These are phyloP conservation scores for Steinernema khuongi DNA, from an alignment of 1,140 invertebrate species.

Conservation along the genomic window DNA sequence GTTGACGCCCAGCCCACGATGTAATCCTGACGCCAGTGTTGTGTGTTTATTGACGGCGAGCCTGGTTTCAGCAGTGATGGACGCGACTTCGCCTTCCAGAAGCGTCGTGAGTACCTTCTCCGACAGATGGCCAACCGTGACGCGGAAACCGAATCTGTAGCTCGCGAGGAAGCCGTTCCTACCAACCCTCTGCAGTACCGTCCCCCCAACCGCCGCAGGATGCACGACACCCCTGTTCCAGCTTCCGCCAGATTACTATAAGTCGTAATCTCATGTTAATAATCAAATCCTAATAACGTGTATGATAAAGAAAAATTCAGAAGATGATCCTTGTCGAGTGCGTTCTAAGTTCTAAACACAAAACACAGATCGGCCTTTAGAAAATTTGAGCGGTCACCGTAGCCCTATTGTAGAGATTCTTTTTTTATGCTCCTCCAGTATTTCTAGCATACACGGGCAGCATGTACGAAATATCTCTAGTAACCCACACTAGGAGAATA, in stretches of 20 bases:
- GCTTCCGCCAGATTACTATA: constrained; percentile 9
- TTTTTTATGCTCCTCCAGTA: too few species aligned
- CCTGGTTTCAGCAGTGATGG: constrained; percentile 10
- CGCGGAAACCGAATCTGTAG: not conserved
- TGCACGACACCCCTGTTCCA: not conserved
- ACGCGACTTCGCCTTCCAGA: constrained; percentile 24
- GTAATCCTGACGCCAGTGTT: constrained; percentile 15
- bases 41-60: not conserved
- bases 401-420: too few species aligned
- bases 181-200: constrained; percentile 40
- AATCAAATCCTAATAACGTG: not conserved
- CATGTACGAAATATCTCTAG: too few species aligned
- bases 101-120: constrained; percentile 13
- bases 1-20: constrained; percentile 23
- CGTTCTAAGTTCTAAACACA: too few species aligned
- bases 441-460: too few species aligned
- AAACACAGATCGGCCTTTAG: too few species aligned
- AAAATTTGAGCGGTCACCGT: too few species aligned
- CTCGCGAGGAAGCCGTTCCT: constrained; percentile 24
- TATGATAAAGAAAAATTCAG: not conserved
- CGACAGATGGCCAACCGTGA: not conserved
- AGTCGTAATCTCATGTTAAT: not conserved
- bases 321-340: too few species aligned
- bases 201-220: constrained; percentile 25
- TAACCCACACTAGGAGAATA: too few species aligned